These are phyloP conservation scores for Trematocara zebra DNA, from an alignment of 2,113 vertebrate species.

Conservation along the genomic window DNA sequence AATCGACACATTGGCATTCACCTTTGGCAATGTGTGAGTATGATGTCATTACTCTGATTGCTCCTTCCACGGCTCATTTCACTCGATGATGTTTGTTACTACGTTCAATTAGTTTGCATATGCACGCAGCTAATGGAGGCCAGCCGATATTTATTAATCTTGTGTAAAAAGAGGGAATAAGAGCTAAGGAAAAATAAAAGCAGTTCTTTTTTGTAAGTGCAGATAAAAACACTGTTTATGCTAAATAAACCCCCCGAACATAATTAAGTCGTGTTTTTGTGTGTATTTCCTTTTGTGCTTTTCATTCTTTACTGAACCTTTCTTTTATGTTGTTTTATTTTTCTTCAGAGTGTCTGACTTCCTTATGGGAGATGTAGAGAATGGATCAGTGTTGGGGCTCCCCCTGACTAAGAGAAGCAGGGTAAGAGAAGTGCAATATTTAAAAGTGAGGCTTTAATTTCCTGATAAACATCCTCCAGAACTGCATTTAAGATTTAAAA, in stretches of 20 bases:
- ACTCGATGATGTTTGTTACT: neutral
- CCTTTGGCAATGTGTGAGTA: slow-evolving; percentile 98
- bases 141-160: neutral
- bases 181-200: neutral
- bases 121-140: neutral
- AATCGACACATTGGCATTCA: slow-evolving; percentile 94
- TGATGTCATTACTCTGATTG: neutral
- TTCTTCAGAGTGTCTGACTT: slow-evolving; percentile 91
- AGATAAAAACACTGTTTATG: neutral
- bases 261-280: neutral
- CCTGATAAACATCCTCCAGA: neutral
- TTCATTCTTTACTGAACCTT: neutral
- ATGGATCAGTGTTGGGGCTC: slow-evolving; percentile 85
- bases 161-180: neutral
- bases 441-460: neutral
- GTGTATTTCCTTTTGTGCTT: neutral
- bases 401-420: slow-evolving; percentile 86
- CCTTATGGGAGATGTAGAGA: slow-evolving; percentile 99
- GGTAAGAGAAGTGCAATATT: slow-evolving; percentile 71
- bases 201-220: neutral
- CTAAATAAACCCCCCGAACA: neutral
- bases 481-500: neutral
- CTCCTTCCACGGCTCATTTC: neutral
- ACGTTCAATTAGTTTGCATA: neutral
- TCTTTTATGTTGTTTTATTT: neutral